Evolutionary conservation across 1,140 invertebrate species (phyloP), one percentile per base, ranked within the genome.

Genomic region (Arctopsyche grandis): DNA sequence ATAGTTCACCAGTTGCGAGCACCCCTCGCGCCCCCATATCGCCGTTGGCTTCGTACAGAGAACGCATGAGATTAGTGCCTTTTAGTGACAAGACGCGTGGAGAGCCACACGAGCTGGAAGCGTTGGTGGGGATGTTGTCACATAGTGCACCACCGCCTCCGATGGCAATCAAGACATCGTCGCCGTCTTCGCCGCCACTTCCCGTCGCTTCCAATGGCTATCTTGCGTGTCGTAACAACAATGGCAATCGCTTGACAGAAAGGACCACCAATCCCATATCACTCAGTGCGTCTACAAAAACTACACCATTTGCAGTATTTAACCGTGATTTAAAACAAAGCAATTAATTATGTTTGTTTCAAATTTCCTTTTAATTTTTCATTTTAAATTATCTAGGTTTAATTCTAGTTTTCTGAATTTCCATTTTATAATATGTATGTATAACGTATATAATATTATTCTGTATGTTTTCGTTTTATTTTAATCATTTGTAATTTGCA

Each of bases 81-180:
- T 82, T 69, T 7, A 58, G 73, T 14, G 81, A 82, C 3, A 43
- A 75, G 9, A 58, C 58, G 16, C 66, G 74, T 1, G 81, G 74
- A 43, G 81, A 82, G 9, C 81, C 79, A 5, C 77, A 79, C 77
- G 81, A 82, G 48, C 60, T 75, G 66, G 81, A 82, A 43, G 79
- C 81, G 7, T 69, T 82, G 9, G 79, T 82, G 52, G 52, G 60
- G 16, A 48, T 22, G 14, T 26, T 22, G 1, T 66, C 63, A 10
- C 63, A 66, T 9, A 44, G 60, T 7, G 21, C 43, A 5, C 58
- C 80, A 0, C 69, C 44, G 10, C 46, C 46, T 7, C 58, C 56
- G 26, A 26, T 48, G 14, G 22, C 74, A 4, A 12, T 43, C 9
- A 63, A 63, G 56, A 24, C 74, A 0, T 76, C 74, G 1, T 75